Base-by-base conservation (phyloP, 2,797 vertebrate species). In the Centropyge bicolor region DNA sequence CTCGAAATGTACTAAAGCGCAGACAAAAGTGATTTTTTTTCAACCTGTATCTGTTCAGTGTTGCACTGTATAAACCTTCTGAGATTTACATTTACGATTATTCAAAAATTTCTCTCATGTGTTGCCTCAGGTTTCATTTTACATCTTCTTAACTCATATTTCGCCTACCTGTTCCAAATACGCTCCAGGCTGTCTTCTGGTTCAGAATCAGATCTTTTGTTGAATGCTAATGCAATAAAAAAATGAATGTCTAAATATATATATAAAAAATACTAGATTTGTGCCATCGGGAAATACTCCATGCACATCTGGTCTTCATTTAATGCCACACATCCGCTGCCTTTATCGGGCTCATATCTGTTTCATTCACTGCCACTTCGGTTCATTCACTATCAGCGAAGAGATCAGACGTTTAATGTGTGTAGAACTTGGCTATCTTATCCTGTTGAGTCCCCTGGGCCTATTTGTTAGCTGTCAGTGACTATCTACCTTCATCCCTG, bases 401-500 rank as follows among this genome's bases (percentile, higher is more conserved):
- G 41, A 87, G 61, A 93, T 92, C 90, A 84, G 83, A 45, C 48
- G 0, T 87, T 91, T 85, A 90, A 88, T 88, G 83, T 10, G 48
- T 82, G 82, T 88, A 84, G 76, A 89, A 88, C 73, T 78, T 84
- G 78, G 88, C 56, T 84, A 82, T 90, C 87, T 88, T 77, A 81
- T 82, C 78, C 86, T 70, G 56, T 84, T 69, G 54, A 76, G 70
- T 90, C 91, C 83, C 79, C 8, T 11, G 70, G 85, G 90, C 76
- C 81, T 90, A 90, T 92, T 94, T 93, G 90, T 93, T 92, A 91
- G 84, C 88, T 90, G 92, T 93, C 92, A 92, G 56, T 78, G 88
- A 90, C 89, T 90, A 92, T 92, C 91, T 92, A 84, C 86, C 91
- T 88, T 85, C 74, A 88, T 90, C 85, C 79, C 62, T 74, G 72